phyloP scores from a whole-genome alignment of 2,113 vertebrate species.

The Anoura caudifer region DNA sequence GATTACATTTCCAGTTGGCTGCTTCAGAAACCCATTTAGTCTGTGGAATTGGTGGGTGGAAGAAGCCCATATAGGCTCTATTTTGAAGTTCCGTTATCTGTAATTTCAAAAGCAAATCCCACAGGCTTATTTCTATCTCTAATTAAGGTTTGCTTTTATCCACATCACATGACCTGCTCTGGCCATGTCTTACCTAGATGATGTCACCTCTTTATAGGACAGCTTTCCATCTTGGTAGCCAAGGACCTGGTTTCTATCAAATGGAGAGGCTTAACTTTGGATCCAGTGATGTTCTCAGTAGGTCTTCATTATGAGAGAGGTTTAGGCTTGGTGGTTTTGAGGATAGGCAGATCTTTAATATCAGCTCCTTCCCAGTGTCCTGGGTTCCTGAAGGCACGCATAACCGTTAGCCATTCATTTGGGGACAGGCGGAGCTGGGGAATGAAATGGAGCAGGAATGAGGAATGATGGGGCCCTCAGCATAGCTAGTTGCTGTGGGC shows the following conservation, averaged over 20 bases:
- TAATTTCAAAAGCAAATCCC: conserved; percentile 23
- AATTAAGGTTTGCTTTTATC: conserved; percentile 22
- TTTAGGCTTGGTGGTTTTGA: background rate
- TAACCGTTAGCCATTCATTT: background rate
- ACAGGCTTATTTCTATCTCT: conserved; percentile 24
- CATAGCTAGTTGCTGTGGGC: background rate
- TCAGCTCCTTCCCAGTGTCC: background rate
- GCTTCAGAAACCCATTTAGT: conserved; percentile 51
- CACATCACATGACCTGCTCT: background rate
- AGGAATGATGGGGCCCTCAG: background rate
- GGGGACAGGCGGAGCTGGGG: background rate
- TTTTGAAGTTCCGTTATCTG: conserved; percentile 36
- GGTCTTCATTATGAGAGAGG: background rate
- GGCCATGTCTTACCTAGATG: background rate
- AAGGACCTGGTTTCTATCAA: background rate
- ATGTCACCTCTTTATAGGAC: background rate
- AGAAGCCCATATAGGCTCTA: background rate
- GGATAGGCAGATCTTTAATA: background rate
- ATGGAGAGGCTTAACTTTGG: background rate
- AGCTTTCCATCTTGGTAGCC: background rate
- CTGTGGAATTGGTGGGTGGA: background rate
- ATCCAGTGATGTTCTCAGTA: background rate
- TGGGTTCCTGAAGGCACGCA: background rate
- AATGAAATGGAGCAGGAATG: background rate
- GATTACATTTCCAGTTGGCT: conserved; percentile 42